phyloP scores from a whole-genome alignment of 2,888 invertebrate genomes.

The Lithosia quadra region DNA sequence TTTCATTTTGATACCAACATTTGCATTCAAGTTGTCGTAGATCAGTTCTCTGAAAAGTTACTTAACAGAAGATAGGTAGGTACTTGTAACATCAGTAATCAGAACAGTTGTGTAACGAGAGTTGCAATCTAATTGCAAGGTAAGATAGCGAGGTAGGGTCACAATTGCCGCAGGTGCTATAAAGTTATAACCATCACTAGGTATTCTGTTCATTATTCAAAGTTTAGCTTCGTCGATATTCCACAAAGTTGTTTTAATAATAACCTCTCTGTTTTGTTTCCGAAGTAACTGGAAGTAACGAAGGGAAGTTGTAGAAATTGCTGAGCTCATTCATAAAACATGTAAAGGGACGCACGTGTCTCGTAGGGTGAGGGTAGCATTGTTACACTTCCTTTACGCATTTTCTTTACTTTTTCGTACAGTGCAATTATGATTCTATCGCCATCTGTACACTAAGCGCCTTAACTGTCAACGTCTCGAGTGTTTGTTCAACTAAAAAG shows the following conservation, averaged over 20 bases:
- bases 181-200: background rate
- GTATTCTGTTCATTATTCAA: constrained; percentile 15
- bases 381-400: constrained; percentile 53
- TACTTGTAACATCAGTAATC: background rate
- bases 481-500: constrained; percentile 21
- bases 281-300: constrained; percentile 65
- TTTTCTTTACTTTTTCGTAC: constrained; percentile 44
- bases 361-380: constrained; percentile 60
- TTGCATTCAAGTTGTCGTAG: background rate
- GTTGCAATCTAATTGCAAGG: background rate
- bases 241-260: constrained; percentile 56
- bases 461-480: constrained; percentile 19
- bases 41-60: background rate
- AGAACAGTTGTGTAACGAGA: background rate
- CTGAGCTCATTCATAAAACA: constrained; percentile 78
- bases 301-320: constrained; percentile 68
- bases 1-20: background rate
- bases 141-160: constrained; percentile 4
- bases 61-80: background rate
- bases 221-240: constrained; percentile 60
- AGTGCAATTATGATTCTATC: constrained; percentile 34
- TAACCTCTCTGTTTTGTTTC: constrained; percentile 61
- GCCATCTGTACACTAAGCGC: constrained; percentile 37
- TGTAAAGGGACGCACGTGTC: constrained; percentile 71
- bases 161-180: background rate